Conservation (phyloP, 2,888 invertebrate genomes). For the Halocaridina rubra region DNA sequence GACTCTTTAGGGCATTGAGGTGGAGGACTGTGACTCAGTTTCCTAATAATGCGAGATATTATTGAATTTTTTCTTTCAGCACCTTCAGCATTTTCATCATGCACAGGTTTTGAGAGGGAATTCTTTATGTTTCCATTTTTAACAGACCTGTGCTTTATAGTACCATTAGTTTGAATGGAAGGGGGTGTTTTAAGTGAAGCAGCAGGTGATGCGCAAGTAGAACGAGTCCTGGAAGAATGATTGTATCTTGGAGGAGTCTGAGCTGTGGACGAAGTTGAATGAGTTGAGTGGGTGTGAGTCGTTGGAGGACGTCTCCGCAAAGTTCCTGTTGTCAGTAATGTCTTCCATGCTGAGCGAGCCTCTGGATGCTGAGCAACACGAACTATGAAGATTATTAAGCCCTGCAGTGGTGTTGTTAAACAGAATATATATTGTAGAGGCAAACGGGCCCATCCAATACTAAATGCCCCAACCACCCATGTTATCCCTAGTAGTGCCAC, state of each 20-base stretch:
- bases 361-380: conserved; percentile 65
- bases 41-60: conserved; percentile 21
- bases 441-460: conserved; percentile 66
- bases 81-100: background rate
- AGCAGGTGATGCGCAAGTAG: conserved; percentile 17
- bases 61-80: conserved; percentile 2
- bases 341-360: conserved; percentile 62
- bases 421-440: conserved; percentile 67
- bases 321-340: conserved; percentile 60
- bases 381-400: conserved; percentile 68
- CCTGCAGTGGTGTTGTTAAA: conserved; percentile 67
- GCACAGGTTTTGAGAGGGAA: conserved; percentile 11
- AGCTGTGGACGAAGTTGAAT: conserved; percentile 27
- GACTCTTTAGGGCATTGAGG: background rate
- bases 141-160: background rate
- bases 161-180: conserved; percentile 20
- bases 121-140: conserved; percentile 19
- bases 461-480: conserved; percentile 67
- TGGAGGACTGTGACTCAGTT: background rate
- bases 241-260: conserved; percentile 24
- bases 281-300: conserved; percentile 16
- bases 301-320: conserved; percentile 32
- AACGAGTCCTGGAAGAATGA: conserved; percentile 16
- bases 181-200: conserved; percentile 1
- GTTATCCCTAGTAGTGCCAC: conserved; percentile 65